These are phyloP conservation scores for Odontamblyopus rebecca DNA, from an alignment of 2,797 vertebrate species.

Conservation along the genomic window DNA sequence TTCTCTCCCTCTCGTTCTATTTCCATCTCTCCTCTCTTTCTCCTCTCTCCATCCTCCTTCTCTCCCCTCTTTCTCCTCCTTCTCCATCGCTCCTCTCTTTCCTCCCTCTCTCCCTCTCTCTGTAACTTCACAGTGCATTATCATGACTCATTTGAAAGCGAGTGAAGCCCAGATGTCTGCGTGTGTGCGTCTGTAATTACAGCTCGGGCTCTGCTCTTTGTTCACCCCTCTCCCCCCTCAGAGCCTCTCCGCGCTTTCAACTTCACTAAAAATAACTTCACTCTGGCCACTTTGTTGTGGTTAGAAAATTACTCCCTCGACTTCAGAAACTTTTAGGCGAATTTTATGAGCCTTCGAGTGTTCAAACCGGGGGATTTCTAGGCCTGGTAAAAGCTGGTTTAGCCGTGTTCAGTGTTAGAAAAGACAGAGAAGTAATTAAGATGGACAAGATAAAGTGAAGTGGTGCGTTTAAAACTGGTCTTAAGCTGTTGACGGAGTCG, in stretches of 20 bases:
- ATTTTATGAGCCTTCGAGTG: background rate
- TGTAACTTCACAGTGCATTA: background rate
- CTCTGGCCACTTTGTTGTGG: constrained; percentile 11
- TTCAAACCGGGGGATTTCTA: no score
- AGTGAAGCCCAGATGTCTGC: constrained; percentile 31
- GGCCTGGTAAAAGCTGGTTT: background rate
- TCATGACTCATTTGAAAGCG: background rate
- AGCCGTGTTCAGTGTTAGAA: background rate
- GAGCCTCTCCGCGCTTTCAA: background rate
- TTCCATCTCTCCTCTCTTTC: no score
- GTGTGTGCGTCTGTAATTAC: constrained; percentile 57
- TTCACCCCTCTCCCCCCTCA: constrained; percentile 16
- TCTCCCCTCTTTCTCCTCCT: no score
- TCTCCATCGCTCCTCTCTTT: background rate
- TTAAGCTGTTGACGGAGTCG: background rate
- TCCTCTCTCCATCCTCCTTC: no score
- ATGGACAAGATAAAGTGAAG: background rate
- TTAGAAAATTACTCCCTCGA: constrained; percentile 1
- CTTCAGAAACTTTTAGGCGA: background rate
- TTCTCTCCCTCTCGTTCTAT: no score
- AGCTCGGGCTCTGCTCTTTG: constrained; percentile 54
- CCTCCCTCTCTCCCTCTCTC: background rate
- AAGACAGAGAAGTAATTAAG: background rate
- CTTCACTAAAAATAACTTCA: constrained; percentile 4
- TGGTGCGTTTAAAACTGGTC: background rate